Evolutionary conservation across 2,888 invertebrate species (phyloP).

Genomic region (Physocephala rufipes): DNA sequence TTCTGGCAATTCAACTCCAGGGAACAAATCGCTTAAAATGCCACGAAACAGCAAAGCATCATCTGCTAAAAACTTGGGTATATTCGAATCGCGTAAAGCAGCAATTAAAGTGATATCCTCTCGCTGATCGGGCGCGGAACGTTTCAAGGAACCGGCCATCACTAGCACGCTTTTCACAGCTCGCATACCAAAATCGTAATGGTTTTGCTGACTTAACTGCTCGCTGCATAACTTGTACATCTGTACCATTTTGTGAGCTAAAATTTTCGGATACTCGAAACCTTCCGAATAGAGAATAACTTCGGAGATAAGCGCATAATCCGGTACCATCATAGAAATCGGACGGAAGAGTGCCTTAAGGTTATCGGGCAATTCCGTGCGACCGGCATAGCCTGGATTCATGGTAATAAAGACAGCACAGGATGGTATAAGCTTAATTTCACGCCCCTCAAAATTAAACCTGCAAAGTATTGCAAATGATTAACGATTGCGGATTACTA

Average conservation of each 20-base stretch:
- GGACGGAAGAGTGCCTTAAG: constrained; percentile 87
- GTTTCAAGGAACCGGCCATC: constrained; percentile 90
- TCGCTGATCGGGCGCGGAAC: constrained; percentile 82
- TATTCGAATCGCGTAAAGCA: constrained; percentile 87
- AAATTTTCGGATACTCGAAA: constrained; percentile 84
- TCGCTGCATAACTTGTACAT: constrained; percentile 93
- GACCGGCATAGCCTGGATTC: constrained; percentile 92
- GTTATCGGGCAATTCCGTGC: constrained; percentile 89
- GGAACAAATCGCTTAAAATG: constrained; percentile 89
- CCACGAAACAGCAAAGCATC: constrained; percentile 87
- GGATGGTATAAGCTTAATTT: constrained; percentile 81
- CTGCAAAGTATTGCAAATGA: constrained; percentile 59
- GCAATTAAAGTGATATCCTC: constrained; percentile 87
- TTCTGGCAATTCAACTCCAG: constrained; percentile 80
- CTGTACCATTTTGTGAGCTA: constrained; percentile 92
- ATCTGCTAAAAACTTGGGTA: constrained; percentile 88
- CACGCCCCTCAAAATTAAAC: constrained; percentile 90
- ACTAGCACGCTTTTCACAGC: constrained; percentile 93
- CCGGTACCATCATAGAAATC: constrained; percentile 92
- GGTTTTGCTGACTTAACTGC: constrained; percentile 90
- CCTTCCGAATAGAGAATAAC: constrained; percentile 94
- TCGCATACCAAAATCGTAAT: constrained; percentile 93
- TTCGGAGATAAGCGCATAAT: constrained; percentile 89
- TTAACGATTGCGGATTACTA: not conserved
- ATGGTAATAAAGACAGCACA: constrained; percentile 91